These are phyloP conservation scores for Pristionchus japonicus DNA, from an alignment of 2,888 invertebrate species.

Conservation along the genomic window DNA sequence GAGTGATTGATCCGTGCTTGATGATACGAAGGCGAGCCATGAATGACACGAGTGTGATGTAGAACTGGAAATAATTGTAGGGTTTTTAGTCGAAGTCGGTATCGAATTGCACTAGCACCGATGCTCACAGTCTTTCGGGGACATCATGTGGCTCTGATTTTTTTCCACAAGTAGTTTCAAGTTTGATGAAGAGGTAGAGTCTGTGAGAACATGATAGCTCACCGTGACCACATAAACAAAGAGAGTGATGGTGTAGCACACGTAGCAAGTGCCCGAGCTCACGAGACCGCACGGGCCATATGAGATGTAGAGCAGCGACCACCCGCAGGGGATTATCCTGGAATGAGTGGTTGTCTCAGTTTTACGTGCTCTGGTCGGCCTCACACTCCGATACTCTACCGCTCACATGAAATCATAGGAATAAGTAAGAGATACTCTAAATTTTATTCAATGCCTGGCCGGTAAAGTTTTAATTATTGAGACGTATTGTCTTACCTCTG, in stretches of 20 bases:
- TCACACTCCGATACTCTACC: too few species aligned
- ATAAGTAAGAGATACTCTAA: too few species aligned
- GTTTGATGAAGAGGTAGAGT: too few species aligned
- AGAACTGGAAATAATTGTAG: neutral
- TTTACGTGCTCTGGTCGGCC: too few species aligned
- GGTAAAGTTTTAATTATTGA: too few species aligned
- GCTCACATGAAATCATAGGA: neutral
- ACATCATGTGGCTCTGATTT: neutral
- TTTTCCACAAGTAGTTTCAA: too few species aligned
- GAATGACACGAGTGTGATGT: slow-evolving; percentile 6
- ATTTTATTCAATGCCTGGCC: too few species aligned
- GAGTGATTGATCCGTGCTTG: neutral
- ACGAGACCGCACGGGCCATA: slow-evolving; percentile 10
- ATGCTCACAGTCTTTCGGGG: too few species aligned
- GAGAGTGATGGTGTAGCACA: neutral
- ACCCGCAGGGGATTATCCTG: slow-evolving; percentile 17
- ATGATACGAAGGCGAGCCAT: neutral
- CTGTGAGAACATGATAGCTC: too few species aligned
- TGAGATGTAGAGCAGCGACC: slow-evolving; percentile 38
- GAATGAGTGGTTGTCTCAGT: neutral
- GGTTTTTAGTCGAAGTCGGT: too few species aligned
- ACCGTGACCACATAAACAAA: neutral
- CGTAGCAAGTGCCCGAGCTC: neutral
- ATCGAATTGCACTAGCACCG: too few species aligned
- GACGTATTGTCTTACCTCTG: too few species aligned